Percentiles rank a stretch among this genome's conserved stretches.
Conservation (phyloP, 2,113 vertebrate genomes). For the Tinamus guttatus region DNA sequence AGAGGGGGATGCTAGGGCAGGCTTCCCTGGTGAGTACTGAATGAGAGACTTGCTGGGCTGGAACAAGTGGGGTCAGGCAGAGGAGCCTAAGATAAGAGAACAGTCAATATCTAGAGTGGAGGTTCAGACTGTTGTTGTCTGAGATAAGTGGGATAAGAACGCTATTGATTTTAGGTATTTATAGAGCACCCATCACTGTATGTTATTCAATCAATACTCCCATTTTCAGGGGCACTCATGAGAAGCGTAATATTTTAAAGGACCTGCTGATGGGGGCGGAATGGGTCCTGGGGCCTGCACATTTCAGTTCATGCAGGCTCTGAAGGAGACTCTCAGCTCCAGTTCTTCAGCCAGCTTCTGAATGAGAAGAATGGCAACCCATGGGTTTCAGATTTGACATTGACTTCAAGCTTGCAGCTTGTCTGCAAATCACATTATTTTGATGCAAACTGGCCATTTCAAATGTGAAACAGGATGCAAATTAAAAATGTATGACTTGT, state of each 20-base stretch:
- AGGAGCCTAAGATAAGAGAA: not conserved
- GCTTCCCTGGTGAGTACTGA: not conserved
- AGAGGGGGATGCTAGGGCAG: not conserved
- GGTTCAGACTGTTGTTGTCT: not conserved
- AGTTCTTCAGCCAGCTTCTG: not conserved
- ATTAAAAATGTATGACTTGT: slow-evolving; percentile 31
- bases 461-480: slow-evolving; percentile 45
- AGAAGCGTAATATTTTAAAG: not conserved
- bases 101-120: slow-evolving; percentile 8
- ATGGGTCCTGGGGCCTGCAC: not conserved
- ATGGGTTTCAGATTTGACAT: not conserved
- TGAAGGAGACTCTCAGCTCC: not conserved
- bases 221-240: not conserved
- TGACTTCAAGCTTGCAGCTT: not conserved
- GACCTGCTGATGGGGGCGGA: not conserved
- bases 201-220: slow-evolving; percentile 1
- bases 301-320: not conserved
- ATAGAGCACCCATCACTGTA: not conserved
- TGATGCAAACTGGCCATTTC: slow-evolving; percentile 23
- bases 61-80: not conserved
- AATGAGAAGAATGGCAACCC: not conserved
- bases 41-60: not conserved
- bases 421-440: not conserved
- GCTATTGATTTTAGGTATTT: not conserved
- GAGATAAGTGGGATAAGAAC: not conserved